Conservation (phyloP, 2,888 invertebrate species). For the Thecocarcelia acutangulata region DNA sequence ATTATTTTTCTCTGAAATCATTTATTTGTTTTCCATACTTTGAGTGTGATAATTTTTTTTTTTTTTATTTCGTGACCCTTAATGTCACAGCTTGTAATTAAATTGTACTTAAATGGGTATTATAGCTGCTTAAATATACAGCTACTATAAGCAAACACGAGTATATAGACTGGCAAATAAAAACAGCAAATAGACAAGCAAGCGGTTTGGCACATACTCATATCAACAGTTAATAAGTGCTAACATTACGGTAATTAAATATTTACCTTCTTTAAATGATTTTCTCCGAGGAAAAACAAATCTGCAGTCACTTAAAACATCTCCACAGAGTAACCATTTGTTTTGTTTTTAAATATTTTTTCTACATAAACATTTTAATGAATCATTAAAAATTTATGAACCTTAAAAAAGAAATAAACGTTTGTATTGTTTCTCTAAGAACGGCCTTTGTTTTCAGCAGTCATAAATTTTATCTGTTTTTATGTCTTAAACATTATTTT, state of each 20-base stretch:
- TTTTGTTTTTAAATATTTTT: no score
- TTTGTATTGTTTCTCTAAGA: no score
- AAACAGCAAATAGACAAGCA: not conserved
- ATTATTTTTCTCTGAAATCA: not conserved
- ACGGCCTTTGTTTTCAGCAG: not conserved
- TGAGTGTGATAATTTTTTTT: conserved; percentile 15
- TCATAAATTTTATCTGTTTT: not conserved
- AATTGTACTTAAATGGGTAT: conserved; percentile 33
- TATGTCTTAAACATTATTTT: not conserved
- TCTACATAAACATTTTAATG: not conserved
- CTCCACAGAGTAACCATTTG: no score
- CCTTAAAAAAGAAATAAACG: not conserved
- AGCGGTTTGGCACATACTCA: not conserved
- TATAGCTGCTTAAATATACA: conserved; percentile 19
- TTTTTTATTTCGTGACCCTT: conserved; percentile 16
- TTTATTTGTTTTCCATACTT: conserved; percentile 9
- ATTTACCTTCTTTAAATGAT: not conserved
- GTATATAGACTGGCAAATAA: not conserved
- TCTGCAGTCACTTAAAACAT: not conserved
- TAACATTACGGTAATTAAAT: conserved; percentile 15
- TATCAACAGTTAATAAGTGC: not conserved
- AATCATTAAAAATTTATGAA: conserved; percentile 1
- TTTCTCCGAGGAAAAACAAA: not conserved
- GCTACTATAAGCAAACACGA: not conserved
- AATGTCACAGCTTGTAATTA: conserved; percentile 33